These are phyloP conservation scores for Ophioninae sp. DNA, from an alignment of 2,888 invertebrate genomes.

Conservation along the genomic window DNA sequence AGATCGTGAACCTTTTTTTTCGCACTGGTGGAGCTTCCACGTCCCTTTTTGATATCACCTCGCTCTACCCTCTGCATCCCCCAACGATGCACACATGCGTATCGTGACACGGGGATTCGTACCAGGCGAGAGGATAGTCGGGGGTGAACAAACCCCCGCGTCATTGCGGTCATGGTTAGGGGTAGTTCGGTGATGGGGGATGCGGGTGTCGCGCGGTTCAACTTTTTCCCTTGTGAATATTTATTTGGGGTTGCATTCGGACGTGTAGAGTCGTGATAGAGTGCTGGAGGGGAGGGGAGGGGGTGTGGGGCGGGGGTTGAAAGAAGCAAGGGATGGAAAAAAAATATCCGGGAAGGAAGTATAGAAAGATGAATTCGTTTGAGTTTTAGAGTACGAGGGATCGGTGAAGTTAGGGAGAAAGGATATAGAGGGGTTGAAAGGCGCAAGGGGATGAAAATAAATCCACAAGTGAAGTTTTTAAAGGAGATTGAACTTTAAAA, in stretches of 20 bases:
- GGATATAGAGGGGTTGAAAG: neutral
- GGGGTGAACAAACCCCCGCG: neutral
- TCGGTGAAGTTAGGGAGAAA: too few species aligned
- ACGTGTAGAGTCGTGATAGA: constrained; percentile 52
- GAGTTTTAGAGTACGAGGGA: too few species aligned
- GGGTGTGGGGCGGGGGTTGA: neutral
- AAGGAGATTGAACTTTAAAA: neutral
- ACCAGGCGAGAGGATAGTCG: neutral
- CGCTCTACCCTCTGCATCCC: neutral
- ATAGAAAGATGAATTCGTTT: too few species aligned
- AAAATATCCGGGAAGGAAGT: neutral
- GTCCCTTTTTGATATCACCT: neutral
- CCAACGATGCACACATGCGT: constrained; percentile 49
- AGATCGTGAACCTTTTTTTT: constrained; percentile 40
- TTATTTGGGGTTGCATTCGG: constrained; percentile 63
- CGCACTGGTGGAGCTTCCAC: constrained; percentile 31
- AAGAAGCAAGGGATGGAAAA: neutral
- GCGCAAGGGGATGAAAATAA: neutral
- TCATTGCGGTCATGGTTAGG: neutral
- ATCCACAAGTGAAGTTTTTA: neutral
- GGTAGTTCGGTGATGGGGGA: constrained; percentile 11
- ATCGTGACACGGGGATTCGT: constrained; percentile 22
- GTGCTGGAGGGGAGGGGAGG: constrained; percentile 17
- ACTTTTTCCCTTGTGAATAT: constrained; percentile 64
- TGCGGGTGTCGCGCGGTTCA: constrained; percentile 9